Percentiles rank a stretch among this genome's conserved stretches.
Conservation (phyloP, 2,888 invertebrate species). For the Brachyopa scutellaris region DNA sequence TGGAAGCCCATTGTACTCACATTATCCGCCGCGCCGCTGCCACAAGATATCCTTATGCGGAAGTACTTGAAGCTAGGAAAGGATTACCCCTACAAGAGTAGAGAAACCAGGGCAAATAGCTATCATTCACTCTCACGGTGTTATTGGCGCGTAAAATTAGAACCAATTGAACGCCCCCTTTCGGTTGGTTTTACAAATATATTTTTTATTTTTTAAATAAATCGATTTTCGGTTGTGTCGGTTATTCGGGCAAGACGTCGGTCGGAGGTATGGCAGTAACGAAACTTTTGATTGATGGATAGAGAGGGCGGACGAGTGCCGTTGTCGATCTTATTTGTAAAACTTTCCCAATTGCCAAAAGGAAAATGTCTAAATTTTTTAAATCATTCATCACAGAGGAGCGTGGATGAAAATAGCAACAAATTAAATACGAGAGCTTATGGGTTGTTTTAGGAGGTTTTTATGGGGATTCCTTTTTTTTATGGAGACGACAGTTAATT, state of each 20-base stretch:
- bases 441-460: background rate
- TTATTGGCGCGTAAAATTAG: constrained; percentile 57
- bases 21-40: background rate
- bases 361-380: constrained; percentile 1
- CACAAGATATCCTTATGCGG: constrained; percentile 55
- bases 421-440: constrained; percentile 25
- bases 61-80: constrained; percentile 26
- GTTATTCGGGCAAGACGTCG: constrained; percentile 13
- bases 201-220: constrained; percentile 51
- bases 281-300: constrained; percentile 39
- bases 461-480: background rate
- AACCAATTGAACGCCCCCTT: constrained; percentile 52
- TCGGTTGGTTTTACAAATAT: constrained; percentile 34
- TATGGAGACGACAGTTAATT: background rate
- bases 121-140: constrained; percentile 28
- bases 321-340: constrained; percentile 15
- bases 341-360: constrained; percentile 4
- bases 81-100: background rate
- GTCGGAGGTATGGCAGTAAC: background rate
- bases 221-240: constrained; percentile 49
- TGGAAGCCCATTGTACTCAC: background rate
- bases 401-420: constrained; percentile 6
- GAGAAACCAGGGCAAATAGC: constrained; percentile 24
- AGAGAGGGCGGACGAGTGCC: constrained; percentile 3
- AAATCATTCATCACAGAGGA: background rate